Base-by-base conservation (phyloP, 2,888 invertebrate genomes). In the Globia sparganii region DNA sequence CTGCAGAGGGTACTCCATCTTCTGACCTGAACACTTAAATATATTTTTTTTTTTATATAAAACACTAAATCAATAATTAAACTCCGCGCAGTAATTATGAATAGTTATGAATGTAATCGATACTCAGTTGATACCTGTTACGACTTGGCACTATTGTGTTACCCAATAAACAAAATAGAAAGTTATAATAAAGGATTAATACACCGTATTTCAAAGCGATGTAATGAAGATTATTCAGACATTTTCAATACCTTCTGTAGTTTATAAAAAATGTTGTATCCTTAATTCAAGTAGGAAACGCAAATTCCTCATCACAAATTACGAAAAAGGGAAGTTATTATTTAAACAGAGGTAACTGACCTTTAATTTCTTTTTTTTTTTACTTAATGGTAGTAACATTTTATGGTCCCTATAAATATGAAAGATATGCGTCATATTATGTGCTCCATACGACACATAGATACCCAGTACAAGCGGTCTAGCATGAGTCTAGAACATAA, bases 401-500 rank as follows among this genome's bases (percentile, higher is more conserved):
- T 70, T 62, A 67, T 59, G 46, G 28, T 9, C 49, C n/a, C 37
- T 4, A 72, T 72, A 80, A 66, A 79, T 67, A 84, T 61, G 49
- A 73, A 43, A 69, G 34, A 49, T 34, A 71, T 59, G n/a, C 21
- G 37, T 25, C 53, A 62, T 64, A 62, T 0, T 0, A 37, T 37
- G 46, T 72, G 46, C 46, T 31, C 61, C 43, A 69, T 73, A 80
- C 53, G 78, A 84, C 78, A 86, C 81, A 74, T 75, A 75, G 53
- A 43, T 46, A 77, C 62, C 59, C 71, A 77, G 67, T 72, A 81
- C 71, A 83, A 81, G 82, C 74, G 74, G 86, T 86, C 88, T 92
- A 90, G 90, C 92, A 92, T 92, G 92, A 88, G 87, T 80, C 91
- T 93, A 90, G 90, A 78, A 80, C 85, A 91, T 93, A 93, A 93